Conservation (phyloP, 2,113 vertebrate genomes). For the Micronycteris hirsuta region DNA sequence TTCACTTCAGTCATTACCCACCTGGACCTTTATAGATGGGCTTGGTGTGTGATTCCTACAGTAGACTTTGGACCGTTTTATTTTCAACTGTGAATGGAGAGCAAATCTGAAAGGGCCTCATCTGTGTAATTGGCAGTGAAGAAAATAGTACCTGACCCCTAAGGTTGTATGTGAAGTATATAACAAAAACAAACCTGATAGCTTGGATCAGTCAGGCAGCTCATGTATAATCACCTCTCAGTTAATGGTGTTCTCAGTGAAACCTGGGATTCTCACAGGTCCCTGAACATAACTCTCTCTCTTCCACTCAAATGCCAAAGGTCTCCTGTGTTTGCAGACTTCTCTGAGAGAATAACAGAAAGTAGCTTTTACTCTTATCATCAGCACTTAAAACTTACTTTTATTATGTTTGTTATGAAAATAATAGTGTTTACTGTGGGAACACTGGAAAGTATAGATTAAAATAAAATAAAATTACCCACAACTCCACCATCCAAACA, state of each 20-base stretch:
- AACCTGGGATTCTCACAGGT: neutral
- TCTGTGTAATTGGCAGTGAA: neutral
- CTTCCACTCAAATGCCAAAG: neutral
- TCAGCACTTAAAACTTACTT: neutral
- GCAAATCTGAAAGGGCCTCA: neutral
- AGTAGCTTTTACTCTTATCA: neutral
- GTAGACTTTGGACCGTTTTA: neutral
- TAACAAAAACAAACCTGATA: neutral
- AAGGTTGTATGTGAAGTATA: neutral
- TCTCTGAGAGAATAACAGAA: neutral
- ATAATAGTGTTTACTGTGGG: neutral
- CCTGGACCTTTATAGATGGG: too few relatives aligned
- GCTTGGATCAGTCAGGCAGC: neutral
- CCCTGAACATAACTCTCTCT: neutral
- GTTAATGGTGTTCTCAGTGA: neutral
- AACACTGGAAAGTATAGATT: neutral
- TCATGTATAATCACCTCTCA: neutral
- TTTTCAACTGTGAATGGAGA: neutral
- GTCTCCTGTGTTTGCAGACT: neutral
- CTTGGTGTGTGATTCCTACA: neutral
- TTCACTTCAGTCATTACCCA: neutral
- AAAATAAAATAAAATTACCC: neutral
- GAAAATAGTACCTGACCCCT: neutral
- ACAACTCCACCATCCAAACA: neutral
- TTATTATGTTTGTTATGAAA: neutral